Evolutionary conservation across 2,888 invertebrate genomes (phyloP).

Genomic region (Drosophila quasianomalipes): DNA sequence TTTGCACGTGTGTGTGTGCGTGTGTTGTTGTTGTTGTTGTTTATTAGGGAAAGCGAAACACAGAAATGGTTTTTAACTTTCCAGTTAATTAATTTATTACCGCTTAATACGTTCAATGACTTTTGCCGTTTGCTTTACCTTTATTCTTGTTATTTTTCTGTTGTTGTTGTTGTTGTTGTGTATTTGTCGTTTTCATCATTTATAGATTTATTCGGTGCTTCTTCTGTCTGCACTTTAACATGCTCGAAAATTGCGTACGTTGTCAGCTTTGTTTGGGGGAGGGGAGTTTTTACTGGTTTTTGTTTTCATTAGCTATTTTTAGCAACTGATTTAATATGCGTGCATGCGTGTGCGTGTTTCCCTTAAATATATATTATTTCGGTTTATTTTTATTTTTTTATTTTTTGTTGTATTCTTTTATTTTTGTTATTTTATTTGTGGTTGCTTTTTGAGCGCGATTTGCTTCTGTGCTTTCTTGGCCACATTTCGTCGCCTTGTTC

Average conservation of each 20-base stretch:
- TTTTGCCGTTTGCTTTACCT: constrained; percentile 48
- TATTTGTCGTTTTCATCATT: constrained; percentile 35
- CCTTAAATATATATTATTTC: constrained; percentile 48
- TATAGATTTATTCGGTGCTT: constrained; percentile 23
- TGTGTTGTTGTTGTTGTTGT: constrained; percentile 12
- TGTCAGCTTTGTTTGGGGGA: background rate
- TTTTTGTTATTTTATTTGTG: constrained; percentile 18
- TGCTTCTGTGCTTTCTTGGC: constrained; percentile 34
- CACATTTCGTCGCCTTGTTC: constrained; percentile 70
- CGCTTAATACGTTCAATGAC: constrained; percentile 77
- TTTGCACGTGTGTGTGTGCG: constrained; percentile 1
- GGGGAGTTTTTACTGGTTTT: constrained; percentile 8
- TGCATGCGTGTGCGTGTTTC: constrained; percentile 72
- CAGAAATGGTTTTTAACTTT: constrained; percentile 75
- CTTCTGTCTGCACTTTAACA: constrained; percentile 19
- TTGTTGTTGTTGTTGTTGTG: background rate
- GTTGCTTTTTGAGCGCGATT: constrained; percentile 27
- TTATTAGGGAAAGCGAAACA: constrained; percentile 52
- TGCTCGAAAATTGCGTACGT: constrained; percentile 21
- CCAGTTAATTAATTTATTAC: constrained; percentile 77
- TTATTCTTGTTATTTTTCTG: background rate
- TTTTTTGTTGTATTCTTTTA: constrained; percentile 2
- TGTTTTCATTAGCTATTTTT: constrained; percentile 60
- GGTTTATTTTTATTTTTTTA: background rate
- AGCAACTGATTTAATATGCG: constrained; percentile 80